Conservation (phyloP, 2,888 invertebrate species). For the Conus canariensis region DNA sequence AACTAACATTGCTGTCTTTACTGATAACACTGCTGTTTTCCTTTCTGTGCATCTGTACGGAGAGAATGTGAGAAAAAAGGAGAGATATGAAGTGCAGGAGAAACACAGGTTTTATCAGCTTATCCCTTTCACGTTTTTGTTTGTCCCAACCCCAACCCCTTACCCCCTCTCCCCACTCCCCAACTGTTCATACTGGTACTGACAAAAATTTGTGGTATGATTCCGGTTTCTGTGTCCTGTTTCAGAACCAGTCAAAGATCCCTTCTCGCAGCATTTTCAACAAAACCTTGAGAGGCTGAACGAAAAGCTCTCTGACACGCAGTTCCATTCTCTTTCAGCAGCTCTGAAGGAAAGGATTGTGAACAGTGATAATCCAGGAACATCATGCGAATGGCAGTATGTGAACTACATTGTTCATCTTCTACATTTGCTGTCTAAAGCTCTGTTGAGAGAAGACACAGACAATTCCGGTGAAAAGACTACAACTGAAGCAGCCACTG, state of each 20-base stretch:
- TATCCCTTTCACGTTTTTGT: too few relatives aligned
- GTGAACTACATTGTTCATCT: slow-evolving; percentile 28
- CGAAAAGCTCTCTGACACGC: neutral
- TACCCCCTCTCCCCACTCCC: too few relatives aligned
- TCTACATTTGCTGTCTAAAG: neutral
- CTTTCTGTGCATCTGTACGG: too few relatives aligned
- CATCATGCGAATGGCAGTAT: slow-evolving; percentile 14
- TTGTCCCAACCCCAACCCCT: too few relatives aligned
- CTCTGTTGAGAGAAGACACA: neutral
- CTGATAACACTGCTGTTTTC: too few relatives aligned
- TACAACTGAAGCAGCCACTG: neutral
- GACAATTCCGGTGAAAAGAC: neutral
- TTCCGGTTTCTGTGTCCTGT: neutral
- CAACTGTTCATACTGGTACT: too few relatives aligned
- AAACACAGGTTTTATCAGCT: too few relatives aligned
- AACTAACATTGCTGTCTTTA: too few relatives aligned
- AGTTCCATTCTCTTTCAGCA: neutral
- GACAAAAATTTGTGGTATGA: too few relatives aligned
- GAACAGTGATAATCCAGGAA: neutral
- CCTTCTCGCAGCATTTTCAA: neutral
- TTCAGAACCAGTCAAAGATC: slow-evolving; percentile 7
- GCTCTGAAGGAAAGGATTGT: neutral
- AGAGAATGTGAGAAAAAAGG: too few relatives aligned
- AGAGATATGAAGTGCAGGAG: too few relatives aligned
- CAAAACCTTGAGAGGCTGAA: neutral